Base-by-base conservation (phyloP, 2,113 vertebrate species). In the Chionis minor region DNA sequence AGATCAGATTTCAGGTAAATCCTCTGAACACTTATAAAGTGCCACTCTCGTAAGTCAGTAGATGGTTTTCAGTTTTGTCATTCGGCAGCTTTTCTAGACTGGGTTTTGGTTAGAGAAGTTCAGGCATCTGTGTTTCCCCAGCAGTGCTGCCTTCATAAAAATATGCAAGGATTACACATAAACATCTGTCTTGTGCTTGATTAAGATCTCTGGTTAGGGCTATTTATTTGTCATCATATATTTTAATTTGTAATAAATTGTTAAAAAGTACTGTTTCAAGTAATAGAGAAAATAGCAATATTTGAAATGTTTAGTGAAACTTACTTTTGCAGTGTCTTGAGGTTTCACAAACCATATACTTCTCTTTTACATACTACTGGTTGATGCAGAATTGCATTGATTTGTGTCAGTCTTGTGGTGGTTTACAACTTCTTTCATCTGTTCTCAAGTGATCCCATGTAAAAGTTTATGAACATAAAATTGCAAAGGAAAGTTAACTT, bases 101-200 rank as follows among this genome's bases (percentile, higher is more conserved):
- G 15, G 5, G 8, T 66, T 91, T 81, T 74, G 14, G 15, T 33
- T 52, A 24, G 23, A 62, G 32, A 87, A 67, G 12, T 85, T 75
- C n/a, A 72, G 23, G 19, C 7, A 42, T 67, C 52, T 63, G 6
- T 28, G 5, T 54, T 91, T 54, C 85, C 6, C 27, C n/a, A 74
- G 24, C 7, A 73, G 21, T 10, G 8, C 11, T 70, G 15, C 72
- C 30, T 84, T 69, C 19, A 45, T 44, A 65, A 89, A 81, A 66
- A 42, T 23, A n/a, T 21, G 4, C 2, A 28, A 74, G 14, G 47
- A n/a, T 62, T 91, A 28, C 4, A 5, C 0, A 0, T 17, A 74
- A 71, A 81, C 19, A 51, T 66, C 61, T 72, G 18, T 63, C 18
- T 94, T 28, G 47, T 3, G 0, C 26, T 81, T 62, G 17, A 70